phyloP scores from a whole-genome alignment of 2,888 invertebrate species.

The Heliconius cydno region DNA sequence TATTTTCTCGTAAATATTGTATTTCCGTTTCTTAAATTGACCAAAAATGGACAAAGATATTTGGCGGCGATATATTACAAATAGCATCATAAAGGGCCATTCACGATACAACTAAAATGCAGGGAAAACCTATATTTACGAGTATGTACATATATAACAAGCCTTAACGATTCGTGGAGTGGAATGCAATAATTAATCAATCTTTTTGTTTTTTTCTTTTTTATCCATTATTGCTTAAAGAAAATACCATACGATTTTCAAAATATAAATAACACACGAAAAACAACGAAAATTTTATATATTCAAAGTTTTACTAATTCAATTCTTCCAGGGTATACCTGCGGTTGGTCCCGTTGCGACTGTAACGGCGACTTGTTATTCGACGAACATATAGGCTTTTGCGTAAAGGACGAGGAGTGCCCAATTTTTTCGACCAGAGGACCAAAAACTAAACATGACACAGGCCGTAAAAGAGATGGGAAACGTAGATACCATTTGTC shows the following conservation, averaged over 20 bases:
- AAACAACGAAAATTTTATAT: background rate
- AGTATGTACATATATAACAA: background rate
- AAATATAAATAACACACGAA: background rate
- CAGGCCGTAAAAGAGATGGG: constrained; percentile 25
- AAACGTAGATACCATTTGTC: constrained; percentile 36
- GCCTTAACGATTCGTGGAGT: background rate
- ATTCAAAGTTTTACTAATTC: background rate
- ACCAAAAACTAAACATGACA: constrained; percentile 29
- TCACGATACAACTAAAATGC: too few relatives aligned
- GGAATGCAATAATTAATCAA: too few relatives aligned
- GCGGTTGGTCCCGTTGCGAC: constrained; percentile 76
- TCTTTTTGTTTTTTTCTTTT: too few relatives aligned
- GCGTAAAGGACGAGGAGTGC: constrained; percentile 53
- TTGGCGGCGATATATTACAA: too few relatives aligned
- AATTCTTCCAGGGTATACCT: constrained; percentile 62
- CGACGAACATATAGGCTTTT: constrained; percentile 55
- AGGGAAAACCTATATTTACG: too few relatives aligned
- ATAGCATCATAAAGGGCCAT: too few relatives aligned
- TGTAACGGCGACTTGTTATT: constrained; percentile 62
- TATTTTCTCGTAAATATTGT: too few relatives aligned
- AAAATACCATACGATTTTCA: too few relatives aligned
- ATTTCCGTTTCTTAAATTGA: too few relatives aligned
- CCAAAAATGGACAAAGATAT: too few relatives aligned
- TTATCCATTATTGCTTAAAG: too few relatives aligned
- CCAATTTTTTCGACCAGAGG: constrained; percentile 35